phyloP scores from a whole-genome alignment of 2,888 invertebrate genomes.

The Adelphocoris suturalis region DNA sequence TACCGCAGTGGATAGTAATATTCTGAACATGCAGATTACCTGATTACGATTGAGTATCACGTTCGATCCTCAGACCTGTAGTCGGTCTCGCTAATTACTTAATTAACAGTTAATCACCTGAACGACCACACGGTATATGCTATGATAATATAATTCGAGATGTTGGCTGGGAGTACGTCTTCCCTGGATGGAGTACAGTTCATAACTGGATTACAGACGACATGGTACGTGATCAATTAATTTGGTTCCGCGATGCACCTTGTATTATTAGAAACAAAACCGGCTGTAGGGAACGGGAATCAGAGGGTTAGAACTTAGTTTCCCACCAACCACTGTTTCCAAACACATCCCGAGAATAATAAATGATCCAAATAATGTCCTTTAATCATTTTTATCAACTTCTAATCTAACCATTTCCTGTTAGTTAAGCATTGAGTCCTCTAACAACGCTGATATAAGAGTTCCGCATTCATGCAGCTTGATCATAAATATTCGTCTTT shows the following conservation, averaged over 20 bases:
- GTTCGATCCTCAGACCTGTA: not conserved
- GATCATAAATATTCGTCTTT: too few species aligned
- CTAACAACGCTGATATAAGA: too few species aligned
- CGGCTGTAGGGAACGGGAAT: too few species aligned
- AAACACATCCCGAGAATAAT: too few species aligned
- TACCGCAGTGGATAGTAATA: not conserved
- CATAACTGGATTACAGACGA: not conserved
- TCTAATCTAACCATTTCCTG: too few species aligned
- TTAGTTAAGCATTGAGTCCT: too few species aligned
- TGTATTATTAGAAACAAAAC: not conserved
- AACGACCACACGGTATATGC: not conserved
- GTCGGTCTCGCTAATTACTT: not conserved
- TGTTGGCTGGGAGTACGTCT: not conserved
- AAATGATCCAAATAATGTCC: too few species aligned
- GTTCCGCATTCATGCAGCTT: too few species aligned
- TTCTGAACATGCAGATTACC: not conserved
- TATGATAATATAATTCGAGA: not conserved
- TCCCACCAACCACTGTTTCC: too few species aligned
- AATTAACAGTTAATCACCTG: constrained; percentile 14
- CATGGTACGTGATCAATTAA: not conserved
- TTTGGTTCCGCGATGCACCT: not conserved
- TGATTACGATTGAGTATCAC: not conserved
- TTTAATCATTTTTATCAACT: too few species aligned
- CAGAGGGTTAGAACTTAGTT: too few species aligned
- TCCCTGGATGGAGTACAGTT: not conserved